Percentiles rank a stretch among this genome's conserved stretches.
Evolutionary conservation across 2,113 vertebrate genomes (phyloP).

Genomic region (Epinephelus moara): DNA sequence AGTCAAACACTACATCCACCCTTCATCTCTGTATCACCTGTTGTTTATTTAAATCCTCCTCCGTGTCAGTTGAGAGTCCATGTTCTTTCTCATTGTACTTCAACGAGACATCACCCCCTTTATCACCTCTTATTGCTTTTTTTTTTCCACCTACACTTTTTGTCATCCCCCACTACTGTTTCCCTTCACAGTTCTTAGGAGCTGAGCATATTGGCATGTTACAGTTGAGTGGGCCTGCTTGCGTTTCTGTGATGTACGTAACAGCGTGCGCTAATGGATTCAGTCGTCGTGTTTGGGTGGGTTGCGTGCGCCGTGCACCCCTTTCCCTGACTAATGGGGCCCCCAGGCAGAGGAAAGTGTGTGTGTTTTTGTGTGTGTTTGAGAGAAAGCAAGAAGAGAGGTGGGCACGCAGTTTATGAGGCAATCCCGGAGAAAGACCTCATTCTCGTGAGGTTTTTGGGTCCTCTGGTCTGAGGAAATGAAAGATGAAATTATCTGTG

Average conservation of each 20-base stretch:
- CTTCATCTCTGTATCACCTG: conserved; percentile 52
- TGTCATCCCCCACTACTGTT: conserved; percentile 28
- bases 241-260: conserved; percentile 85
- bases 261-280: conserved; percentile 89
- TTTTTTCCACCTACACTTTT: conserved; percentile 5
- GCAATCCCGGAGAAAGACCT: conserved; percentile 45
- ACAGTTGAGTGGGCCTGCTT: conserved; percentile 85
- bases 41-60: conserved; percentile 50
- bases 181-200: conserved; percentile 63
- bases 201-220: conserved; percentile 86
- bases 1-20: conserved; percentile 33
- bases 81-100: conserved; percentile 7
- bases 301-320: conserved; percentile 78
- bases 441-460: conserved; percentile 6
- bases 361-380: conserved; percentile 34
- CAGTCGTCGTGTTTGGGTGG: conserved; percentile 82
- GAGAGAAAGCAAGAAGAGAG: conserved; percentile 9
- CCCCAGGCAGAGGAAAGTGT: conserved; percentile 57
- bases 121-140: background rate
- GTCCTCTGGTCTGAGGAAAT: conserved; percentile 27
- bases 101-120: conserved; percentile 3
- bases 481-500: conserved; percentile 24
- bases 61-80: conserved; percentile 8
- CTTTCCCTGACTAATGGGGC: conserved; percentile 88
- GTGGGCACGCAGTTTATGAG: conserved; percentile 35